Evolutionary conservation across 1,140 invertebrate genomes (phyloP).

Genomic region (Forficula auricularia): DNA sequence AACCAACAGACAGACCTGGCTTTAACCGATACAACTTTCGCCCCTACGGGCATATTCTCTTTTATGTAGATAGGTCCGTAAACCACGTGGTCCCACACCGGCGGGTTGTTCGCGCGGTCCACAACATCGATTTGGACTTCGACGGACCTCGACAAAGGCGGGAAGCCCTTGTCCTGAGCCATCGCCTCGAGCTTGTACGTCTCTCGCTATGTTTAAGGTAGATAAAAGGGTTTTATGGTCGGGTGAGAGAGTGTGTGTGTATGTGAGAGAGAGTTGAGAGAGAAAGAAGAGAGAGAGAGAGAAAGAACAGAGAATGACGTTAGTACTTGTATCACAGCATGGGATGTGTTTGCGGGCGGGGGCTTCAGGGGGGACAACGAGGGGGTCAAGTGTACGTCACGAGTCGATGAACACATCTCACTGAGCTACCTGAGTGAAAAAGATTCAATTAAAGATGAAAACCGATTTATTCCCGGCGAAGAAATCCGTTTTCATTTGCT

Average conservation of each 20-base stretch:
- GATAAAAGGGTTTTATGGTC: conserved; percentile 19
- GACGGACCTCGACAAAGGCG: conserved; percentile 79
- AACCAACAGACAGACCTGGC: conserved; percentile 68
- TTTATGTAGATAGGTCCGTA: conserved; percentile 93
- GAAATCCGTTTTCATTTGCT: too few relatives aligned
- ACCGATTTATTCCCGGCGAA: too few relatives aligned
- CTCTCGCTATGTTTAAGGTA: conserved; percentile 53
- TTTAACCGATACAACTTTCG: conserved; percentile 91
- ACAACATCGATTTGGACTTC: conserved; percentile 95
- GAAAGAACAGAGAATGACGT: conserved; percentile 31
- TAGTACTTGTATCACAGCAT: conserved; percentile 30
- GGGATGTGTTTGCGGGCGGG: neutral
- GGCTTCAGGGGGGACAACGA: too few relatives aligned
- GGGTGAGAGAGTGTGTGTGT: conserved; percentile 15
- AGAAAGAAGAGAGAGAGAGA: too few relatives aligned
- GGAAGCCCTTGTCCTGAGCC: conserved; percentile 89
- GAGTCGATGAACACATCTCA: too few relatives aligned
- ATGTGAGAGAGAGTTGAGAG: conserved; percentile 35
- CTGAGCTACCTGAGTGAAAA: too few relatives aligned
- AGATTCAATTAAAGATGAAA: too few relatives aligned
- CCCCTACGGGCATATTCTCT: conserved; percentile 89
- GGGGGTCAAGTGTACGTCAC: too few relatives aligned
- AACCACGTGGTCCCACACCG: conserved; percentile 86
- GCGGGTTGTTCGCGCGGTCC: conserved; percentile 90
- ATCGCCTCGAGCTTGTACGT: conserved; percentile 92